Percentiles rank a stretch among this genome's conserved stretches.
These are phyloP conservation scores for Apis dorsata DNA, from an alignment of 1,140 invertebrate genomes.

Conservation along the genomic window DNA sequence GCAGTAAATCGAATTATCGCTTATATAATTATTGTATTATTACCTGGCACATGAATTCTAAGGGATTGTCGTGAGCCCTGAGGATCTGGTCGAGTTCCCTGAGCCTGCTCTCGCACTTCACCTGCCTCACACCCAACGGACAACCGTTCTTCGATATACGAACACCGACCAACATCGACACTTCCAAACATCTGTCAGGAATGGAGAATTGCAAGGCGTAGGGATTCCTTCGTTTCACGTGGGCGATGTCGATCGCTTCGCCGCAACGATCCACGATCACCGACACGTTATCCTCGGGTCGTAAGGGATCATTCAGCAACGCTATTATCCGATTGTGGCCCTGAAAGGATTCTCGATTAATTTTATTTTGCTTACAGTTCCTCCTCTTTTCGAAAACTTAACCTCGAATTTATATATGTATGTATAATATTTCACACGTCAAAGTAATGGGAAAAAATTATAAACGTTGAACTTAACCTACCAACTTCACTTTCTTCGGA, in stretches of 20 bases:
- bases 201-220: slow-evolving; percentile 90
- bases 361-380: background rate
- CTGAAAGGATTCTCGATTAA: slow-evolving; percentile 71
- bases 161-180: slow-evolving; percentile 90
- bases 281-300: slow-evolving; percentile 86
- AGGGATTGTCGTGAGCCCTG: slow-evolving; percentile 87
- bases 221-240: slow-evolving; percentile 88
- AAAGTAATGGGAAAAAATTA: too few species aligned
- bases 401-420: too few species aligned
- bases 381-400: too few species aligned
- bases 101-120: slow-evolving; percentile 91
- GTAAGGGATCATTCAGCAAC: slow-evolving; percentile 87
- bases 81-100: slow-evolving; percentile 91
- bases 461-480: slow-evolving; percentile 73
- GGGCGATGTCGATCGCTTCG: slow-evolving; percentile 86
- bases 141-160: slow-evolving; percentile 89
- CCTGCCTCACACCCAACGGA: slow-evolving; percentile 87
- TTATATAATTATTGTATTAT: background rate
- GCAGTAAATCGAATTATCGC: background rate
- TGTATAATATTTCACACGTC: too few species aligned
- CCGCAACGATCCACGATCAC: slow-evolving; percentile 89
- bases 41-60: slow-evolving; percentile 93
- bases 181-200: slow-evolving; percentile 88
- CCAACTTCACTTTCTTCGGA: slow-evolving; percentile 90
- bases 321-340: slow-evolving; percentile 91